Evolutionary conservation across 2,888 invertebrate species (phyloP).

Genomic region (Chalcis sispes): DNA sequence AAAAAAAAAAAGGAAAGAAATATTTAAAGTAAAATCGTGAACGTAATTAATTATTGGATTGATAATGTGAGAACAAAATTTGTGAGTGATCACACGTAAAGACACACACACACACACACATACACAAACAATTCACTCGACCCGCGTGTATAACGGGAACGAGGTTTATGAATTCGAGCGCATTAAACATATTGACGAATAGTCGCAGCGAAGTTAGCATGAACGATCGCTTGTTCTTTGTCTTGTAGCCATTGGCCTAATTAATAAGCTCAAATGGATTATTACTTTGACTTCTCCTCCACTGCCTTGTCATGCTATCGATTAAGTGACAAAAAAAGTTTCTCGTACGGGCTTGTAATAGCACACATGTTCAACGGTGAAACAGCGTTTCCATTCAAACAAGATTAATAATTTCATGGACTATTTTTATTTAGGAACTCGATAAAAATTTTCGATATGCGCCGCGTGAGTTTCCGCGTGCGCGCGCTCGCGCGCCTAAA

Average conservation of each 20-base stretch:
- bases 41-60: background rate
- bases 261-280: slow-evolving; percentile 46
- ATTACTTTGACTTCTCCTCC: slow-evolving; percentile 30
- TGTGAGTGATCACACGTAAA: slow-evolving; percentile 22
- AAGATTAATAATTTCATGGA: slow-evolving; percentile 50
- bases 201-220: slow-evolving; percentile 7
- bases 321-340: slow-evolving; percentile 47
- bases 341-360: slow-evolving; percentile 9
- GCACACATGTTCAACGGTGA: slow-evolving; percentile 42
- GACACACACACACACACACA: slow-evolving; percentile 22
- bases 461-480: too few species aligned
- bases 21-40: slow-evolving; percentile 1
- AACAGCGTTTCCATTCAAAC: slow-evolving; percentile 46
- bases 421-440: slow-evolving; percentile 34
- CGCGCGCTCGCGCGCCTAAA: background rate
- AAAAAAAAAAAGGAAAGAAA: too few species aligned
- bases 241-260: slow-evolving; percentile 46
- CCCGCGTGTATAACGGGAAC: slow-evolving; percentile 5
- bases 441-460: slow-evolving; percentile 32
- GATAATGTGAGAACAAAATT: slow-evolving; percentile 39
- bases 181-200: slow-evolving; percentile 30
- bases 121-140: slow-evolving; percentile 12
- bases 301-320: slow-evolving; percentile 50
- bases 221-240: slow-evolving; percentile 52
- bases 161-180: slow-evolving; percentile 35